Percentiles rank a stretch among this genome's conserved stretches.
Evolutionary conservation across 2,113 vertebrate species (phyloP).

Genomic region (Aramus guarauna): DNA sequence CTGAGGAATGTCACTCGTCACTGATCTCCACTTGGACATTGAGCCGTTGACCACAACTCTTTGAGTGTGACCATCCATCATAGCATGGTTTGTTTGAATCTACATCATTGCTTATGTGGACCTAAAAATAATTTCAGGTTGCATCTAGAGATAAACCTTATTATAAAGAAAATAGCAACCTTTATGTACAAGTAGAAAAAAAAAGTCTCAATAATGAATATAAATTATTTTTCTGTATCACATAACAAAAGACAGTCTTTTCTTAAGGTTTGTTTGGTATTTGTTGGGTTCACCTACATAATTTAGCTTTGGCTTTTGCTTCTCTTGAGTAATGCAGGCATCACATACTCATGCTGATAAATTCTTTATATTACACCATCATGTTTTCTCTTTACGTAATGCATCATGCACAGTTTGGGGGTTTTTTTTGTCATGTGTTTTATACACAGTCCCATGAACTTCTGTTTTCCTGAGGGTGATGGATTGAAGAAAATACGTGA

Average conservation of each 20-base stretch:
- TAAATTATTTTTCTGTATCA: background rate
- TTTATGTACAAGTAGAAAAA: background rate
- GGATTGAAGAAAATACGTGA: background rate
- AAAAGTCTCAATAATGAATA: background rate
- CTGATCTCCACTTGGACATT: no score
- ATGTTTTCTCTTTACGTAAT: background rate
- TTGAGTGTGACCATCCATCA: no score
- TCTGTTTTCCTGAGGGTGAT: background rate
- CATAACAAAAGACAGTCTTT: background rate
- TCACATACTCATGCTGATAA: background rate
- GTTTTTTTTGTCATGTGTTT: background rate
- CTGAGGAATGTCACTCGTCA: no score
- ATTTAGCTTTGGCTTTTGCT: background rate
- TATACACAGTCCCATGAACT: background rate
- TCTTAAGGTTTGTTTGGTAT: background rate
- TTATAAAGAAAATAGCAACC: background rate
- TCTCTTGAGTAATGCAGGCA: background rate
- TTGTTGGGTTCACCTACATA: background rate
- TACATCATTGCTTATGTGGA: background rate
- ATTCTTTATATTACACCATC: background rate
- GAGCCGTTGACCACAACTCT: no score
- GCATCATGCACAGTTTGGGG: background rate
- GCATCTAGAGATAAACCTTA: background rate
- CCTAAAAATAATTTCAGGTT: background rate
- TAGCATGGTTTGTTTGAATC: background rate